Evolutionary conservation across 2,888 invertebrate species (phyloP).

Genomic region (Xestia rhomboidea): DNA sequence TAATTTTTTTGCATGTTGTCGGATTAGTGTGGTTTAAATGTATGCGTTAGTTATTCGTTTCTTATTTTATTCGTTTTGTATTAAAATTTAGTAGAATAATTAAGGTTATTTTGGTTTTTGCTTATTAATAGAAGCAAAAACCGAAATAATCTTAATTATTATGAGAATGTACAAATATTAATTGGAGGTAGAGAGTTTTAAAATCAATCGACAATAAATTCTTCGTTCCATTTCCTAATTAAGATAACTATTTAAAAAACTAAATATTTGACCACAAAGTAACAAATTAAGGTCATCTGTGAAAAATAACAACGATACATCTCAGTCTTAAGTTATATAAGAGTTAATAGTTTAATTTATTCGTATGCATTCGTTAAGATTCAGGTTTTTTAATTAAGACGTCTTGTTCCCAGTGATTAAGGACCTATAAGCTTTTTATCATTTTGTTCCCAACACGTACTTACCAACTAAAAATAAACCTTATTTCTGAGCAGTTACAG

Average conservation of each 20-base stretch:
- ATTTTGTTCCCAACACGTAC: slow-evolving; percentile 58
- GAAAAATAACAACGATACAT: slow-evolving; percentile 63
- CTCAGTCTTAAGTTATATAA: slow-evolving; percentile 55
- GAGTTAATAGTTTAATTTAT: slow-evolving; percentile 75
- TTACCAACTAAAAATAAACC: neutral
- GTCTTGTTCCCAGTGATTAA: slow-evolving; percentile 81
- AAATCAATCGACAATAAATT: neutral
- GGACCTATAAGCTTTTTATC: slow-evolving; percentile 75
- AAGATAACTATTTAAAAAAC: slow-evolving; percentile 19
- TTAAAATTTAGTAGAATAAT: neutral
- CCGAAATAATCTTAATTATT: neutral
- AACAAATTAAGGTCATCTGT: slow-evolving; percentile 60
- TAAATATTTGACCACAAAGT: slow-evolving; percentile 42
- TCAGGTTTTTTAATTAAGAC: slow-evolving; percentile 83
- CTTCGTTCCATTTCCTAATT: neutral
- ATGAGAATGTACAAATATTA: neutral
- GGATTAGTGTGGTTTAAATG: neutral
- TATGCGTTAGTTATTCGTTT: neutral
- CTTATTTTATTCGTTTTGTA: neutral
- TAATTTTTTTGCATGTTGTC: neutral
- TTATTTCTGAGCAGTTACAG: fast-evolving
- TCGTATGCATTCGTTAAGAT: slow-evolving; percentile 69
- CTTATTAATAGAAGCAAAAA: too few species aligned
- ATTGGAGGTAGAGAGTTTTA: neutral
- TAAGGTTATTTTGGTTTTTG: neutral